phyloP scores from a whole-genome alignment of 2,888 invertebrate genomes.

The Eristalinus aeneus region DNA sequence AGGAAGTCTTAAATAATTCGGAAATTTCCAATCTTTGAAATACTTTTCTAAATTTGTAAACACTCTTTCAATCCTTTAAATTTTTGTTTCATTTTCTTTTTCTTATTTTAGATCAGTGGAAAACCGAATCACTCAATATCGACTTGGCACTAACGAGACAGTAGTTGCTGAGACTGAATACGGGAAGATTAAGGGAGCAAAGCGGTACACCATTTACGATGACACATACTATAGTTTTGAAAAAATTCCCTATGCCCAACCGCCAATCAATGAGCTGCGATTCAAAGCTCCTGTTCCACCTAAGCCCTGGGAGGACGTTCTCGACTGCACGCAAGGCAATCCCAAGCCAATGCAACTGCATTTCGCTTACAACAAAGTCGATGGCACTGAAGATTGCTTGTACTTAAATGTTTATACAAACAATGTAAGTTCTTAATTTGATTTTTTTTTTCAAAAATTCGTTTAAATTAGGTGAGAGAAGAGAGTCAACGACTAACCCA shows the following conservation, averaged over 20 bases:
- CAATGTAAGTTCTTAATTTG: constrained; percentile 73
- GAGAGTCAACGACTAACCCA: no score
- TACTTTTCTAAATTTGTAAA: no score
- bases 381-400: constrained; percentile 82
- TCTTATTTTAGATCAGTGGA: constrained; percentile 12
- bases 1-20: no score
- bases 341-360: constrained; percentile 78
- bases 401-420: constrained; percentile 81
- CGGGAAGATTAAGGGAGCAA: constrained; percentile 78
- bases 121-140: constrained; percentile 75
- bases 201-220: constrained; percentile 78
- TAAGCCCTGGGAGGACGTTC: constrained; percentile 79
- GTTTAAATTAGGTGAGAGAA: no score
- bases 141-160: constrained; percentile 76
- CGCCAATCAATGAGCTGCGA: constrained; percentile 77
- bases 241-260: constrained; percentile 79
- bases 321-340: constrained; percentile 77
- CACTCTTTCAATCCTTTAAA: no score
- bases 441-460: no score
- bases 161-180: constrained; percentile 77
- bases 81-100: background rate
- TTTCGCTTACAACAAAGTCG: constrained; percentile 76
- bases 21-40: no score
- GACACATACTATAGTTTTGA: constrained; percentile 78
- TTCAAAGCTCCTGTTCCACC: constrained; percentile 80